Evolutionary conservation across 2,888 invertebrate species (phyloP).

Genomic region (Eupithecia centaureata): DNA sequence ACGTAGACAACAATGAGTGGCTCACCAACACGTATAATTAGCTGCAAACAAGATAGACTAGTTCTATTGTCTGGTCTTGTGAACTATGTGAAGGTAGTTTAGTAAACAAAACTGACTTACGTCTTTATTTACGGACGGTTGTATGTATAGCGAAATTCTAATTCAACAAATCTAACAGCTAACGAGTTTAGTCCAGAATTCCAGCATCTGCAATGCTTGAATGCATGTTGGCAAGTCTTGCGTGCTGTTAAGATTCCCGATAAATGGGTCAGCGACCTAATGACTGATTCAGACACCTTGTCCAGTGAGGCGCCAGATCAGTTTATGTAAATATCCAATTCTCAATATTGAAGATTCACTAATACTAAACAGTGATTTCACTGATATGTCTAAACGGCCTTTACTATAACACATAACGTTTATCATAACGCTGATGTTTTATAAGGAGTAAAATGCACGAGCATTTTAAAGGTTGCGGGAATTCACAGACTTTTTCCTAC

Average conservation of each 20-base stretch:
- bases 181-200: background rate
- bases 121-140: background rate
- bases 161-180: background rate
- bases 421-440: background rate
- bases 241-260: background rate
- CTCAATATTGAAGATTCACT: no score
- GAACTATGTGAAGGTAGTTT: background rate
- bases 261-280: constrained; percentile 4
- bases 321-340: no score
- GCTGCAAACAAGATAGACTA: background rate
- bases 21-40: background rate
- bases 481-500: constrained; percentile 32
- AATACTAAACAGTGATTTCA: no score
- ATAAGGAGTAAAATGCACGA: background rate
- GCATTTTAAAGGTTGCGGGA: constrained; percentile 16
- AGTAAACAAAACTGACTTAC: background rate
- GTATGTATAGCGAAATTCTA: background rate
- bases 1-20: background rate
- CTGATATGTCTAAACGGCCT: no score
- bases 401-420: no score
- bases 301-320: no score
- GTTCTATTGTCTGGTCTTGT: background rate
- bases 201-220: constrained; percentile 7
- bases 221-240: background rate
- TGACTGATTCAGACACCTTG: no score